A percentile compares a stretch with the other conserved stretches of the same genome.
phyloP scores from a whole-genome alignment of 2,113 vertebrate genomes.

The Hydropotes inermis region DNA sequence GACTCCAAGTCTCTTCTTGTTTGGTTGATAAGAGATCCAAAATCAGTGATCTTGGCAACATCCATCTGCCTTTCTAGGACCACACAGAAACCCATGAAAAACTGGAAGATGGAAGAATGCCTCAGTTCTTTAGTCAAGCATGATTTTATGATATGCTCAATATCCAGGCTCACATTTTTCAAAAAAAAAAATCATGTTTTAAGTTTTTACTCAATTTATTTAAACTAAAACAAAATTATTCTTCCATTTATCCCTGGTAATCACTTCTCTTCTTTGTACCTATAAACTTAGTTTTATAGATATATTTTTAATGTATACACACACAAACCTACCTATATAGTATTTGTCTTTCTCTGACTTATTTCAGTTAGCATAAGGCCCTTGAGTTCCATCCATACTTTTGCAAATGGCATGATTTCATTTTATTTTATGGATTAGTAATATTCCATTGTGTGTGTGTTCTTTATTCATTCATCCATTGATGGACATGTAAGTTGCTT shows the following conservation, averaged over 20 bases:
- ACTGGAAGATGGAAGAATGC: neutral
- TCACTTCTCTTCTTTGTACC: neutral
- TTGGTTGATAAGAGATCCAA: neutral
- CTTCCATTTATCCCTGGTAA: neutral
- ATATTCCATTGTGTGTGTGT: neutral
- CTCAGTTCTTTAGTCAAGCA: neutral
- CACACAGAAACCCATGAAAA: neutral
- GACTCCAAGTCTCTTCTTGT: neutral
- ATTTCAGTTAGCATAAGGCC: neutral
- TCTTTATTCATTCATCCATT: neutral
- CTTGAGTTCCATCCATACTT: neutral
- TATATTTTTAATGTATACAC: neutral
- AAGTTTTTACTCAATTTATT: neutral
- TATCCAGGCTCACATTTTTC: neutral
- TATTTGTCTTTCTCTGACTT: neutral
- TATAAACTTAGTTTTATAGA: neutral
- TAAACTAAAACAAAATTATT: neutral
- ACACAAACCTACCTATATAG: neutral
- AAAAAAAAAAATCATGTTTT: neutral
- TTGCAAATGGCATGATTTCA: neutral
- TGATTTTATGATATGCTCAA: neutral
- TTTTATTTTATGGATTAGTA: neutral
- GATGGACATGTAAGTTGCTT: neutral
- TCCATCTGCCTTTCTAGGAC: neutral
- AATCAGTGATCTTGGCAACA: neutral